phyloP scores from a whole-genome alignment of 2,113 vertebrate species.

The Empidonax alnorum region DNA sequence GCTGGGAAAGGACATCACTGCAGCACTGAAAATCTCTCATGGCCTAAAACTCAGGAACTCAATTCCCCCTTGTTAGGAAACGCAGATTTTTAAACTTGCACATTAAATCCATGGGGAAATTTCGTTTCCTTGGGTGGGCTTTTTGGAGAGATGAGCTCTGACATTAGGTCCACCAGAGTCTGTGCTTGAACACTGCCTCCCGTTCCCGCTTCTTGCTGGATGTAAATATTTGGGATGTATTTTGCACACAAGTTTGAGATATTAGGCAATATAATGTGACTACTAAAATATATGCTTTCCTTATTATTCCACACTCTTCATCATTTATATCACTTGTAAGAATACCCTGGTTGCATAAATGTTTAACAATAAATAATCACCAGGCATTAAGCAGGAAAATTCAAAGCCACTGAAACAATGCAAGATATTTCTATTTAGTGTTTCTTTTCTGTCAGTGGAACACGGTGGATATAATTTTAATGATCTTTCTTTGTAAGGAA shows the following conservation, averaged over 20 bases:
- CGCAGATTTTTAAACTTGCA: not conserved
- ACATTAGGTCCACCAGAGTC: not conserved
- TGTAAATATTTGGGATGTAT: not conserved
- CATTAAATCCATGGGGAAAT: not conserved
- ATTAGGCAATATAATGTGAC: not conserved
- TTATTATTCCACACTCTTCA: not conserved
- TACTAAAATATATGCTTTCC: not conserved
- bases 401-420: not conserved
- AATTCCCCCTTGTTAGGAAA: rapidly evolving
- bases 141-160: not conserved
- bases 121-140: not conserved
- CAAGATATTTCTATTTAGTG: not conserved
- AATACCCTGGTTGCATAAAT: not conserved
- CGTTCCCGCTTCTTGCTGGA: not conserved
- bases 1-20: not conserved
- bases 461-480: not conserved
- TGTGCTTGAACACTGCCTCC: not conserved
- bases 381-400: not conserved
- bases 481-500: not conserved
- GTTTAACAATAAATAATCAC: not conserved
- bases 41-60: rapidly evolving
- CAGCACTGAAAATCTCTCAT: not conserved
- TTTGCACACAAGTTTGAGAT: not conserved
- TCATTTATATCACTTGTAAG: not conserved
- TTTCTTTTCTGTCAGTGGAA: not conserved